Conservation (phyloP, 2,888 invertebrate species). For the Cacoxenus indagator region DNA sequence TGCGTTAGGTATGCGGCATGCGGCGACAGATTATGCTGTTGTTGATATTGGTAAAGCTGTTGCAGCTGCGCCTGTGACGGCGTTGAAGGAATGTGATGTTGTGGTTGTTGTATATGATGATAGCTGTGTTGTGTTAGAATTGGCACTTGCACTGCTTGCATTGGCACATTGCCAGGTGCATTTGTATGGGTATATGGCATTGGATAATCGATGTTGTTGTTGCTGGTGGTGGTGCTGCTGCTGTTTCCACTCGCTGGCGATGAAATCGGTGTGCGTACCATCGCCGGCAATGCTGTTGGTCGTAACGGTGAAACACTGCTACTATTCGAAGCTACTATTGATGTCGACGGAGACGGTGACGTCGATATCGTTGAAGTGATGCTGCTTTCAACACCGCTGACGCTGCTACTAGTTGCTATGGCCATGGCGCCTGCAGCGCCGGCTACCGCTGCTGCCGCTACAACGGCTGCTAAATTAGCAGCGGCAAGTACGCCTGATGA, state of each 20-base stretch:
- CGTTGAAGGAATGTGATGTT: constrained; percentile 32
- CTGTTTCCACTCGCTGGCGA: constrained; percentile 28
- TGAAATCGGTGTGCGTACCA: constrained; percentile 19
- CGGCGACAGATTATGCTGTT: constrained; percentile 35
- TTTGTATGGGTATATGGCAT: constrained; percentile 33
- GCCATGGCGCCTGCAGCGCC: constrained; percentile 42
- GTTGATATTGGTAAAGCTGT: constrained; percentile 20
- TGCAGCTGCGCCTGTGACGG: constrained; percentile 40
- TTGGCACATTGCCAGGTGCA: constrained; percentile 51
- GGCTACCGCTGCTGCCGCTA: constrained; percentile 49
- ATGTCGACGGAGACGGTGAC: neutral
- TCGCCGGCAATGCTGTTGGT: constrained; percentile 40
- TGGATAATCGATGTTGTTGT: constrained; percentile 42
- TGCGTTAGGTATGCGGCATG: constrained; percentile 21
- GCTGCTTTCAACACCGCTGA: neutral
- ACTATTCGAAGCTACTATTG: neutral
- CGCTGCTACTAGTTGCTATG: constrained; percentile 17
- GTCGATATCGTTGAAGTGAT: neutral
- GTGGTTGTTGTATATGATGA: constrained; percentile 36
- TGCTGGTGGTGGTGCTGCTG: constrained; percentile 36
- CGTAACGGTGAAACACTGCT: constrained; percentile 39
- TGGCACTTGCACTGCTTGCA: constrained; percentile 60
- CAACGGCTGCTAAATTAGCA: constrained; percentile 55
- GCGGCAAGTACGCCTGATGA: neutral
- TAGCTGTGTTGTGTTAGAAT: constrained; percentile 50